Base-by-base conservation (phyloP, 2,797 vertebrate genomes). In the Coreius guichenoti region DNA sequence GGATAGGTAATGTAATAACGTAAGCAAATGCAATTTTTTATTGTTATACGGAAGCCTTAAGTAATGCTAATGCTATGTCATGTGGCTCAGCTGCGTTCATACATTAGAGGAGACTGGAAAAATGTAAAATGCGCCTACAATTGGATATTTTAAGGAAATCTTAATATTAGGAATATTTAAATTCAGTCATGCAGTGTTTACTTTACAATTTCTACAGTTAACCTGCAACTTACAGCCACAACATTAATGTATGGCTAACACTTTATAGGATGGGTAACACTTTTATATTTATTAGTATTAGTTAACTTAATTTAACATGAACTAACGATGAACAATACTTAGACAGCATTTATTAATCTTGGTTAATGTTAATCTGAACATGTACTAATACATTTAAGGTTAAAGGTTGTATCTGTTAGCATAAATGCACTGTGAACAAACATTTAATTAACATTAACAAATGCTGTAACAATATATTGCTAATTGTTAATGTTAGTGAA, bases 1-100 rank as follows among this genome's bases (percentile, higher is more conserved):
- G 0, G 1, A 2, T 61, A 16, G 1, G 17, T 61, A 3, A 14
- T 8, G 23, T 43, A 23, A 23, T 17, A 61, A 31, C 4, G 0
- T n/a, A 21, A 29, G 8, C 29, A 23, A 31, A 45, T 2, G 4
- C 17, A 11, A 4, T 7, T 31, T 56, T 61, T 3, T 5, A 1
- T 43, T 14, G 11, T 70, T 72, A 0, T 3, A 31, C 36, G 1
- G n/a, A 31, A 31, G 8, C 17, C 14, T 65, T 6, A 6, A 54
- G 23, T 23, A 9, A 72, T 69, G 47, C 79, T 33, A 31, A 5
- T 61, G 13, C 14, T 21, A n/a, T 9, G 14, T 81, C 80, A 26
- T 56, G 67, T 72, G 67, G 67, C 16, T 43, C 16, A 14, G 23
- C 26, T 23, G 49, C 26, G 1, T 19, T 11, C 2, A 2, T 31